Conservation (phyloP, 1,140 invertebrate genomes). For the Metaphire vulgaris region DNA sequence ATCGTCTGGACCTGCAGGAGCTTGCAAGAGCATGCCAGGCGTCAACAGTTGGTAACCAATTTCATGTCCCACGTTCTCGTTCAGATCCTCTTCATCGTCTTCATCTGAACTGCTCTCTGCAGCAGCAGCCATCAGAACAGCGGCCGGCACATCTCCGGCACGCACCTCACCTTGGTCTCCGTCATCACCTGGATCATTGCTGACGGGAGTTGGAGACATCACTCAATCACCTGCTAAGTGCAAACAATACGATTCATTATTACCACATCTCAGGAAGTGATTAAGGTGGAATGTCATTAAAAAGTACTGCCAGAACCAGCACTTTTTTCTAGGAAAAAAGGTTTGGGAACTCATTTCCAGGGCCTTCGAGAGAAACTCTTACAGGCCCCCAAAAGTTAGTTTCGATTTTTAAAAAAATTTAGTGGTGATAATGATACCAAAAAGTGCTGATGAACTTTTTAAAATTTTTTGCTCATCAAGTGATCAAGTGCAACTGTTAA, state of each 20-base stretch:
- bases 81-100: neutral
- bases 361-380: too few species aligned
- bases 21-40: neutral
- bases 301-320: too few species aligned
- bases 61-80: neutral
- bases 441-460: too few species aligned
- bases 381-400: too few species aligned
- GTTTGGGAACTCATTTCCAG: too few species aligned
- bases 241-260: neutral
- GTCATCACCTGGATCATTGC: neutral
- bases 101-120: neutral
- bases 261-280: too few species aligned
- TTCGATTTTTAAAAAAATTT: too few species aligned
- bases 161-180: neutral
- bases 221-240: neutral
- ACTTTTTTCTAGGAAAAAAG: too few species aligned
- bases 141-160: neutral
- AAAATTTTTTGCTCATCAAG: too few species aligned
- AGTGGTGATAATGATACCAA: too few species aligned
- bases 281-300: too few species aligned
- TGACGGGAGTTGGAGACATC: neutral
- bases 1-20: neutral
- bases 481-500: too few species aligned
- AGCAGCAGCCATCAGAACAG: neutral
- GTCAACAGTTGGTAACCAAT: neutral